A percentile compares a stretch with the other conserved stretches of the same genome.
Evolutionary conservation across 2,113 vertebrate genomes (phyloP).

Genomic region (Mormoops blainvillei): DNA sequence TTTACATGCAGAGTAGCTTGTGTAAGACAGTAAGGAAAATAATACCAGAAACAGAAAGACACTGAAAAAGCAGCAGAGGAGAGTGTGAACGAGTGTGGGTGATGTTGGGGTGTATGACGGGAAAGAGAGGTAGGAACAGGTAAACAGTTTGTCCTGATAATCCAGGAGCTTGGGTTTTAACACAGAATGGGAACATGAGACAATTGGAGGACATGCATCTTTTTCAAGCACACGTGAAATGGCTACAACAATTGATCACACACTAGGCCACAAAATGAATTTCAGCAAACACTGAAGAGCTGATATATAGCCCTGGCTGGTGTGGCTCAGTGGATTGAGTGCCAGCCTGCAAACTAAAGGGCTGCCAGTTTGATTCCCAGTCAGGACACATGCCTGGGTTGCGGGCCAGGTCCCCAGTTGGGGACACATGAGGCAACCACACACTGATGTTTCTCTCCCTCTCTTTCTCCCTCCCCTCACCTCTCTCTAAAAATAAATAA

Average conservation of each 20-base stretch:
- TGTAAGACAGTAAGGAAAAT: neutral
- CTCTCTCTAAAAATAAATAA: too few species aligned
- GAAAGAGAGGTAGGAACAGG: too few species aligned
- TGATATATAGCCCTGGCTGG: too few species aligned
- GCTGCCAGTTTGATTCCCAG: too few species aligned
- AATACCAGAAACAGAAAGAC: neutral
- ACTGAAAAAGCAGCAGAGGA: neutral
- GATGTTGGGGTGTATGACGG: neutral
- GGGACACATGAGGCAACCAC: too few species aligned
- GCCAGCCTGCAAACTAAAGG: too few species aligned
- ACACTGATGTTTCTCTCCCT: too few species aligned
- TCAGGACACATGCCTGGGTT: too few species aligned
- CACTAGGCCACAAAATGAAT: neutral
- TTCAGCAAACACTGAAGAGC: neutral
- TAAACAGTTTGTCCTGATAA: neutral
- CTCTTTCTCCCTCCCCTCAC: too few species aligned
- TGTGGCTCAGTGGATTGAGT: too few species aligned
- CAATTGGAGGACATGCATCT: neutral
- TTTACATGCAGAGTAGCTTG: neutral
- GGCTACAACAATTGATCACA: neutral
- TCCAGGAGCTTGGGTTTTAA: neutral
- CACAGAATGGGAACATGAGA: neutral
- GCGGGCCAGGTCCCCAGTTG: too few species aligned
- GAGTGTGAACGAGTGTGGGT: too few species aligned
- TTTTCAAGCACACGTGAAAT: neutral